Conservation (phyloP, 2,113 vertebrate species). For the Butorides virescens region DNA sequence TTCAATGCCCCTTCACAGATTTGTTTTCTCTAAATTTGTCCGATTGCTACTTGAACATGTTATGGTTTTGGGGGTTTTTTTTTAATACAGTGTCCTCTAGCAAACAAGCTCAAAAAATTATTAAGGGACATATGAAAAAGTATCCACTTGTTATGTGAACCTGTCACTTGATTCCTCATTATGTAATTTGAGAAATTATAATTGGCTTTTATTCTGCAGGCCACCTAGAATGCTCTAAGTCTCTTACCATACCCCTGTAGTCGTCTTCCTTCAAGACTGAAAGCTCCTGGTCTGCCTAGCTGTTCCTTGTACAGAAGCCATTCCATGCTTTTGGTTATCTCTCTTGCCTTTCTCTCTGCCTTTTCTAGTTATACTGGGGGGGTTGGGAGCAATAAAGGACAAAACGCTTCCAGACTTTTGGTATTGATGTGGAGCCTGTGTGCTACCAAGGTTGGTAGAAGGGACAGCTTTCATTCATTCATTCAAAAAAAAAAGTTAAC, state of each 20-base stretch:
- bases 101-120: neutral
- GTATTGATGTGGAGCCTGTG: neutral
- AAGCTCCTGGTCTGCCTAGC: neutral
- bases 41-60: neutral
- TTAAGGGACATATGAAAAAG: neutral
- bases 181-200: neutral
- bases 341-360: neutral
- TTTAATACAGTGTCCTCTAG: neutral
- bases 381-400: neutral
- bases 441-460: neutral
- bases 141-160: neutral
- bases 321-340: neutral
- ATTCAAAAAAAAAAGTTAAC: fast-evolving
- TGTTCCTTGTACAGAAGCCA: neutral
- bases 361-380: neutral
- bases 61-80: neutral
- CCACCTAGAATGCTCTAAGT: neutral
- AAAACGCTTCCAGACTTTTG: neutral
- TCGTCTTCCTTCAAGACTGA: neutral
- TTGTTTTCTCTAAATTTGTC: neutral
- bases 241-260: neutral
- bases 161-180: neutral
- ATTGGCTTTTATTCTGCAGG: neutral
- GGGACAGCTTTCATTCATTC: neutral
- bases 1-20: neutral